Evolutionary conservation across 2,797 vertebrate genomes (phyloP).

Genomic region (Salmo trutta): DNA sequence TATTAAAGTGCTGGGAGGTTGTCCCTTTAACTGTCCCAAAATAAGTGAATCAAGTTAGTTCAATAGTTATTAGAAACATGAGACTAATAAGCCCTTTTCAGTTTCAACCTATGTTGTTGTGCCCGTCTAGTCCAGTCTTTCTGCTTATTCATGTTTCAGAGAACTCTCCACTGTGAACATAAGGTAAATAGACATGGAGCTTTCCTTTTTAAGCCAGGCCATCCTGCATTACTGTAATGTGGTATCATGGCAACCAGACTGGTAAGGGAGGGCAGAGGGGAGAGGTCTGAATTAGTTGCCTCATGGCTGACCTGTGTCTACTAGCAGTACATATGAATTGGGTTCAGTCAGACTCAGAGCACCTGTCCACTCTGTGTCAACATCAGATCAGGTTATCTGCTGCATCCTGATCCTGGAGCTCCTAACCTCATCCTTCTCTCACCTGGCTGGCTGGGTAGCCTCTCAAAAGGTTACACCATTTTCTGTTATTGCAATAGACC

Average conservation of each 20-base stretch:
- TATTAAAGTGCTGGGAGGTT: background rate
- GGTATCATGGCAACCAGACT: slow-evolving; percentile 71
- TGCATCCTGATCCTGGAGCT: slow-evolving; percentile 12
- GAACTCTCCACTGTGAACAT: slow-evolving; percentile 55
- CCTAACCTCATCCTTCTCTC: slow-evolving; percentile 40
- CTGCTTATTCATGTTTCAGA: background rate
- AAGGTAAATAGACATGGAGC: slow-evolving; percentile 60
- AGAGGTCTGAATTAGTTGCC: slow-evolving; percentile 68
- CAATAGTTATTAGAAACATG: too few species aligned
- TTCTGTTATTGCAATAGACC: slow-evolving; percentile 62
- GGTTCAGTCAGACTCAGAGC: slow-evolving; percentile 60
- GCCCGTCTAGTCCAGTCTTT: background rate
- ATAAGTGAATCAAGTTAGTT: background rate
- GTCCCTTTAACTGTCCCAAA: background rate
- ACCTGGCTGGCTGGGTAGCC: slow-evolving; percentile 45
- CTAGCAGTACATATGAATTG: slow-evolving; percentile 69
- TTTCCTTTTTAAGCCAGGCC: slow-evolving; percentile 59
- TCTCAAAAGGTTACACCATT: slow-evolving; percentile 53
- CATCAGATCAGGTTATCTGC: slow-evolving; percentile 73
- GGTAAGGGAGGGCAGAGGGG: slow-evolving; percentile 58
- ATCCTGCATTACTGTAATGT: slow-evolving; percentile 68
- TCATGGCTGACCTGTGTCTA: slow-evolving; percentile 72
- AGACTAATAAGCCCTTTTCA: too few species aligned
- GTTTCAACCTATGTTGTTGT: background rate
- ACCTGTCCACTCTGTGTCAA: slow-evolving; percentile 80